Percentiles rank a stretch among this genome's conserved stretches.
phyloP scores from a whole-genome alignment of 2,113 vertebrate genomes.

The Clarias batrachus region DNA sequence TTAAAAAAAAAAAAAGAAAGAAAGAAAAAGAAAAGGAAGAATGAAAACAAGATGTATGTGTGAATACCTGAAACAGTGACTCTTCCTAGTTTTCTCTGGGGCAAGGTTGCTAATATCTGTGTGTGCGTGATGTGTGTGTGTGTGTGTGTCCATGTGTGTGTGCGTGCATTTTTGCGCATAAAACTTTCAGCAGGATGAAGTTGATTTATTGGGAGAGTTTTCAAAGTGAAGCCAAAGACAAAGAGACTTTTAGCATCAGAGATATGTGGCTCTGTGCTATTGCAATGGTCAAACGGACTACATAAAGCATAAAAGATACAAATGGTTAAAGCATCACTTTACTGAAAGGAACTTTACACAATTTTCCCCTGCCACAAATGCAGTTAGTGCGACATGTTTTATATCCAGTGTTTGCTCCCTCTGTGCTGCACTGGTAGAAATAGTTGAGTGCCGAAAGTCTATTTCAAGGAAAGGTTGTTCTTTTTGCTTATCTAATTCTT shows the following conservation, averaged over 20 bases:
- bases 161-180: not conserved
- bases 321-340: not conserved
- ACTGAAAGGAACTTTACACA: not conserved
- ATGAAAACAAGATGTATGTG: slow-evolving; percentile 7
- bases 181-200: slow-evolving; percentile 39
- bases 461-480: not conserved
- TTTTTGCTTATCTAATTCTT: not conserved
- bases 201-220: slow-evolving; percentile 52
- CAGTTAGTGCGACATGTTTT: not conserved
- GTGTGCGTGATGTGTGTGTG: not conserved
- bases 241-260: slow-evolving; percentile 1
- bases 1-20: too few species aligned
- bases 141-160: not conserved
- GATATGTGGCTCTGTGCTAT: not conserved
- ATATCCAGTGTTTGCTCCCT: not conserved
- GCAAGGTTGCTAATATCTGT: not conserved
- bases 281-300: not conserved
- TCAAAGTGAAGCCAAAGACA: slow-evolving; percentile 36
- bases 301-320: not conserved
- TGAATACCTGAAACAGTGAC: not conserved
- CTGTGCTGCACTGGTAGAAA: not conserved
- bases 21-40: not conserved
- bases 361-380: not conserved
- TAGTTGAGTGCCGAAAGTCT: not conserved
- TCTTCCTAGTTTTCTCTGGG: not conserved